Evolutionary conservation across 1,140 invertebrate genomes (phyloP), one percentile per base, ranked within the genome.

Genomic region (Paralvinella palmiformis): DNA sequence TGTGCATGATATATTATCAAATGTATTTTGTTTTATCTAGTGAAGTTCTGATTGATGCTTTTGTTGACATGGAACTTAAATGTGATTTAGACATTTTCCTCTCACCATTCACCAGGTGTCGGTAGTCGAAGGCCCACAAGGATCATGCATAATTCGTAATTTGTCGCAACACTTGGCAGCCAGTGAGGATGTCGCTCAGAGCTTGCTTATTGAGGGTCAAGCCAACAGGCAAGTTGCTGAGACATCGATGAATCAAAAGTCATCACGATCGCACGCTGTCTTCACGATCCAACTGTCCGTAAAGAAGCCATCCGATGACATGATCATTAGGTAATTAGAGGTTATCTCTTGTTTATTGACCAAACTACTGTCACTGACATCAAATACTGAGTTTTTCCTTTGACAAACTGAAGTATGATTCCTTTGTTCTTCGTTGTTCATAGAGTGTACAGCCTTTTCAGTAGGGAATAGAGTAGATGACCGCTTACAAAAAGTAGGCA

Each of bases 221-320:
- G 59, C 61, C 3, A 68, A 68, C 53, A 62, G 67, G 44, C 66
- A 62, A 50, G 48, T 41, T 63, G 36, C 57, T 22, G 67, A 81
- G 78, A 88, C 87, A 2, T 85, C 85, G 1, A 84, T 87, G 83
- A 88, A 88, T 72, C 82, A 83, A 52, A 82, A 81, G 33, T 88
- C 87, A 6, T 87, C 86, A 15, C 76, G 87, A 68, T 87, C 86
- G 1, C 87, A 88, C 69, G 86, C 86, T 69, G 84, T 88, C 53
- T 87, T 88, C 71, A 86, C 86, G 2, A 82, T 87, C 24, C 82
- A 86, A 66, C 60, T 88, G 0, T 82, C 79, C 10, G 74, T 80
- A 6, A 80, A 81, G 55, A 79, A 83, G 63, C 35, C 33, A 36
- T 27, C 22, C 22, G 27, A 22, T 1, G 29, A 53, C 29, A 33